Evolutionary conservation across 2,797 vertebrate species (phyloP), one percentile per base, ranked within the genome.

Genomic region (Typhlichthys eigenmanni): DNA sequence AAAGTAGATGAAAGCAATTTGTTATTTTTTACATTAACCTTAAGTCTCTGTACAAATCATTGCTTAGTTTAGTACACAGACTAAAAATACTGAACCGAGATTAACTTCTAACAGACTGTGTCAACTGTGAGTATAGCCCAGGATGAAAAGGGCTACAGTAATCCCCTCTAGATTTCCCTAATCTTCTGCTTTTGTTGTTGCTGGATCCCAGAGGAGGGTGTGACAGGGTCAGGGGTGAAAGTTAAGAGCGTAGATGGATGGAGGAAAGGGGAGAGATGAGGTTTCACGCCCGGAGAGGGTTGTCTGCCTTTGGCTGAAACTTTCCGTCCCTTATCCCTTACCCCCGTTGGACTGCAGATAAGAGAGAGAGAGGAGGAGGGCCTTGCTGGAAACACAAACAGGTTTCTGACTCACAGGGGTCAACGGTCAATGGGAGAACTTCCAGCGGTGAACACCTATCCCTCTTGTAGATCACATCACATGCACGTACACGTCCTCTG

Each of bases 141-240:
- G 85, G 80, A 88, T 89, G 82, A 86, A 90, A 87, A 81, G 84
- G 68, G 58, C 85, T 84, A 87, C 84, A 88, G 88, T 87, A 87
- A 89, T 90, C 84, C 87, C 80, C 74, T 85, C 84, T 59, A 71
- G 72, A 85, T 91, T 87, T 88, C 86, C 84, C 83, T 89, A 90
- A 87, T 88, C 86, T 88, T 74, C 80, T 76, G 63, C 86, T 89
- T 86, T 85, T 89, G 85, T 89, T 87, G 82, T 83, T 84, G 74
- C 84, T 85, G 85, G 75, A 84, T 72, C 85, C 79, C 77, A 72
- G 74, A 85, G 78, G 81, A 85, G 88, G 87, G 85, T 87, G 88
- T 86, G 85, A 87, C 83, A 55, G 85, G 89, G 90, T 92, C 88
- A 91, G 86, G 85, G 91, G 89, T 90, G 87, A 91, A 91, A 91